Evolutionary conservation across 1,140 invertebrate genomes (phyloP), one percentile per base, ranked within the genome.

Genomic region (Aphis craccivora): DNA sequence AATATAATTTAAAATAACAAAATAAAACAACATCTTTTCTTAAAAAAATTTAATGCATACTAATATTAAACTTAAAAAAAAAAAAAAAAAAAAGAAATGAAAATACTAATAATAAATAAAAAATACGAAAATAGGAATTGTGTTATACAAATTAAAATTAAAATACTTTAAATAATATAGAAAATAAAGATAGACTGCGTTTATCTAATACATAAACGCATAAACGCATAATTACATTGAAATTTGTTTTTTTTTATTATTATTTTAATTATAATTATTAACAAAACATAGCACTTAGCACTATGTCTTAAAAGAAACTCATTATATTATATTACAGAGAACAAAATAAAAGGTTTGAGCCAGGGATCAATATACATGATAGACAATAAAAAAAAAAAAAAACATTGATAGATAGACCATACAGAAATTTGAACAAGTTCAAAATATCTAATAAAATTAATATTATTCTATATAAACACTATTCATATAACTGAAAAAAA

Each of bases 101-200:
- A 92, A 86, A 86, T 93, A 93, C 48, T 83, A 93, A 84, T 51
- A 83, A 20, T 86, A 84, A 53, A 81, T 84, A 93, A 93, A 84
- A 93, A 93, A 93, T 53, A 53, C 6, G 76, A 93, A 93, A 93
- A 93, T 93, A 93, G 91, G 91, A 93, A 93, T 93, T 93, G 81
- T 86, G 86, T 93, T 86, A 93, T 51, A 93, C 35, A 91, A 91
- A 90, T 90, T 90, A 90, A 90, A 91, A 43, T 22, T 91, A 83
- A 86, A 93, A 93, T 93, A 93, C 81, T 86, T 55, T 93, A 84
- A 88, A 88, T 88, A 51, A 92, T 86, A 86, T 84, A 91, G 67
- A 55, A 86, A 93, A 93, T 53, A 93, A 86, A 84, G 23, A 84
- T 84, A 23, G 91, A 45, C 45, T 55, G 14, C 9, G 45, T 55